Base-by-base conservation (phyloP, 2,888 invertebrate genomes). In the Acleris emargana region DNA sequence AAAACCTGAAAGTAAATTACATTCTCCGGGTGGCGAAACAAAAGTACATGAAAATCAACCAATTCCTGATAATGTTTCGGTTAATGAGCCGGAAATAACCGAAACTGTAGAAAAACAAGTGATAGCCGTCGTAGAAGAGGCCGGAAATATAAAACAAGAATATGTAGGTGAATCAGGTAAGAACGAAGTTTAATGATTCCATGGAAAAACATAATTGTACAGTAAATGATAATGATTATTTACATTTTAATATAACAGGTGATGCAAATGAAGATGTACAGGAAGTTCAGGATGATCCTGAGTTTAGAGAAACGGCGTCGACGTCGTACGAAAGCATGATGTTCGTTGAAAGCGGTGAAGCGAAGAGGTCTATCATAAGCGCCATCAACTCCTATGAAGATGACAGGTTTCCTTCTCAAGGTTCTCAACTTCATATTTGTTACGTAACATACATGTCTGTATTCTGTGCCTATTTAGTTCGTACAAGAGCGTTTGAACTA, bases 381-480 rank as follows among this genome's bases (percentile, higher is more conserved):
- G 81, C 87, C 1, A 86, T 91, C 11, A 91, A 88, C 68, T 91
- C 91, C 20, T 87, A 82, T 64, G 84, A 85, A 38, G 91, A 91
- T 64, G 75, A 83, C 0, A 79, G 91, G 47, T 91, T 81, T 68
- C 91, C 91, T n/a, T 91, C 91, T 4, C 87, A 88, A 86, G 91
- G 91, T 91, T 73, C 38, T 38, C 32, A 32, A 32, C 32, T 2
- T 58, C 3, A 47, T 7, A 5, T n/a, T 45, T 13, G n/a, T n/a
- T n/a, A 5, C 17, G 2, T 6, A 58, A 58, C 32, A 17, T 16
- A 25, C 7, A 6, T 25, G 25, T 6, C 7, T 25, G 6, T 25
- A 25, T 25, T 25, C 25, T 25, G 6, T 25, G 6, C 25, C 22
- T 22, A 22, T 22, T n/a, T n/a, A n/a, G n/a, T n/a, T n/a, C n/a